Conservation (phyloP, 2,888 invertebrate species). For the Oscheius sp. region DNA sequence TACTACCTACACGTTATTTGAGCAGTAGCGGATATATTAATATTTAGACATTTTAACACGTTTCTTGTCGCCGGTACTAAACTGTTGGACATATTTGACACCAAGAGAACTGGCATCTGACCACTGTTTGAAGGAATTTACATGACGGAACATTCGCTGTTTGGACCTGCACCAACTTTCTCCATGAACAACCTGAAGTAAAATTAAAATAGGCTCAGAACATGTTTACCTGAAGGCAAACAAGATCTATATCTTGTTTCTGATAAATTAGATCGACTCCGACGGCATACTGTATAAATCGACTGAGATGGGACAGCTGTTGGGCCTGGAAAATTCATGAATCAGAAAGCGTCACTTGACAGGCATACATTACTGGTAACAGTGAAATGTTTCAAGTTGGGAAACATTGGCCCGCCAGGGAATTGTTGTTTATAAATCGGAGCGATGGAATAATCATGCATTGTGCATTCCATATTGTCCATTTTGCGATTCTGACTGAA, state of each 20-base stretch:
- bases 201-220: neutral
- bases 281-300: constrained; percentile 60
- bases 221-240: constrained; percentile 49
- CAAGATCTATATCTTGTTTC: constrained; percentile 60
- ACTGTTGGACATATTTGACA: constrained; percentile 66
- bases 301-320: constrained; percentile 61
- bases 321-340: constrained; percentile 52
- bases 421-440: constrained; percentile 35
- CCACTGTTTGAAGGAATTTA: constrained; percentile 66
- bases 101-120: constrained; percentile 63
- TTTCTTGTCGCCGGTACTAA: constrained; percentile 44
- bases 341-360: too few relatives aligned
- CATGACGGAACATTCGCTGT: constrained; percentile 64
- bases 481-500: constrained; percentile 39
- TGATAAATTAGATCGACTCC: constrained; percentile 63
- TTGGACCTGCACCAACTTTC: constrained; percentile 60
- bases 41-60: constrained; percentile 14
- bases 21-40: constrained; percentile 24
- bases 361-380: constrained; percentile 60
- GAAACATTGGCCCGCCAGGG: constrained; percentile 60
- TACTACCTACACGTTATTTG: constrained; percentile 5
- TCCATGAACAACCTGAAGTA: constrained; percentile 41
- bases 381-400: constrained; percentile 61
- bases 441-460: constrained; percentile 35
- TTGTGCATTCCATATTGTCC: constrained; percentile 21